phyloP scores from a whole-genome alignment of 2,797 vertebrate genomes.

The Myotis vivesi region DNA sequence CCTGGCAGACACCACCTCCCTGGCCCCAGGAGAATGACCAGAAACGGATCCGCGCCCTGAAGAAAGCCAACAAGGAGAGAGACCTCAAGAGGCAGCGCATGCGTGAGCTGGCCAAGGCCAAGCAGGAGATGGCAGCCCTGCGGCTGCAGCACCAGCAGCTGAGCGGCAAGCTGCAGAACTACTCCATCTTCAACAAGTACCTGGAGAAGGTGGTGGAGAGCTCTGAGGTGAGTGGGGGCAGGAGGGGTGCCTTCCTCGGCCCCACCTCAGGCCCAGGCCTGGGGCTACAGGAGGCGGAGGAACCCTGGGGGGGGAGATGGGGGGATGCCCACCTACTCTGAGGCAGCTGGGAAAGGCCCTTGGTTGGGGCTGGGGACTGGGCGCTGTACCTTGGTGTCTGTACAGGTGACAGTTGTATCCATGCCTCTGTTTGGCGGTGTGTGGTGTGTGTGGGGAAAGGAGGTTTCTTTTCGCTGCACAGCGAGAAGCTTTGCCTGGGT shows the following conservation, averaged over 20 bases:
- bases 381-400: not conserved
- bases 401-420: not conserved
- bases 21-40: conserved; percentile 74
- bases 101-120: conserved; percentile 69
- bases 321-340: not conserved
- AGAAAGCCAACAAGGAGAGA: conserved; percentile 73
- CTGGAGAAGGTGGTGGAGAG: conserved; percentile 81
- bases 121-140: conserved; percentile 66
- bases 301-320: too few species aligned
- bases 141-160: conserved; percentile 66
- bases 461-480: not conserved
- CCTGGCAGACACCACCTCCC: not conserved
- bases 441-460: not conserved
- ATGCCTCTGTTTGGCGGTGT: not conserved
- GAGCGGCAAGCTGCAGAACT: conserved; percentile 62
- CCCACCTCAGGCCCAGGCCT: not conserved
- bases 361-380: not conserved
- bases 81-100: conserved; percentile 54
- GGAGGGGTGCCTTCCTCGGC: too few species aligned
- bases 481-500: not conserved
- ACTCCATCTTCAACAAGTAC: conserved; percentile 77
- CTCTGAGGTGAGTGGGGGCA: conserved; percentile 73
- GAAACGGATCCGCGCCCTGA: conserved; percentile 69
- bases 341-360: not conserved
- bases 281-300: too few species aligned